Evolutionary conservation across 2,797 vertebrate genomes (phyloP), one percentile per base, ranked within the genome.

Genomic region (Lepilemur ruficaudatus): DNA sequence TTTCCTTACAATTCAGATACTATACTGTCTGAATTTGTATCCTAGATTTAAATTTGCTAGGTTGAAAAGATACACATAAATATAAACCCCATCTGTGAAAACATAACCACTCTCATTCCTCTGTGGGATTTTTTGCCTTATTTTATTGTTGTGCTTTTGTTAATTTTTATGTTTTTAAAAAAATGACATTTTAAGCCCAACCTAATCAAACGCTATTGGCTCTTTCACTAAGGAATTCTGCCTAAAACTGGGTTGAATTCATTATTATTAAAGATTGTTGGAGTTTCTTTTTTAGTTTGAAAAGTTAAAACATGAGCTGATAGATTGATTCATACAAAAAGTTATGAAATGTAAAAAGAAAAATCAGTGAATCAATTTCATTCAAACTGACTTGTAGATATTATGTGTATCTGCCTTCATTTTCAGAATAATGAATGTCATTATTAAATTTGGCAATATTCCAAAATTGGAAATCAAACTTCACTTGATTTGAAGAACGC

Each of bases 71-170:
- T 90, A 83, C n/a, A 75, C 46, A 79, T 69, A 93, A 65, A 89
- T 87, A 84, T 38, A 96, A 93, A 95, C 10, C 30, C 67, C 87
- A 79, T 95, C 65, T 93, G 14, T 91, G n/a, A 86, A 94, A 79
- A 88, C 28, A 91, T 46, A 94, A 48, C 35, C 38, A 84, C 89
- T 92, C 72, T 95, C 55, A 73, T 67, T 75, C 23, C 14, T 76
- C 10, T 25, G 12, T 32, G 82, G 41, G 22, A n/a, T 46, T 78
- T 76, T 23, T 91, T 52, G 73, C n/a, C 72, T 22, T 67, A 86
- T 93, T 95, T 94, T 35, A 11, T 75, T 89, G 13, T 32, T 85
- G 6, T 63, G 18, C 7, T 65, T 86, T 65, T 70, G 41, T 69
- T 78, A 70, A 84, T 70, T 93, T 94, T 95, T 55, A 69, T 65